Percentiles rank a stretch among this genome's conserved stretches.
Evolutionary conservation across 2,888 invertebrate genomes (phyloP).

Genomic region (Trissoscelio sp.): DNA sequence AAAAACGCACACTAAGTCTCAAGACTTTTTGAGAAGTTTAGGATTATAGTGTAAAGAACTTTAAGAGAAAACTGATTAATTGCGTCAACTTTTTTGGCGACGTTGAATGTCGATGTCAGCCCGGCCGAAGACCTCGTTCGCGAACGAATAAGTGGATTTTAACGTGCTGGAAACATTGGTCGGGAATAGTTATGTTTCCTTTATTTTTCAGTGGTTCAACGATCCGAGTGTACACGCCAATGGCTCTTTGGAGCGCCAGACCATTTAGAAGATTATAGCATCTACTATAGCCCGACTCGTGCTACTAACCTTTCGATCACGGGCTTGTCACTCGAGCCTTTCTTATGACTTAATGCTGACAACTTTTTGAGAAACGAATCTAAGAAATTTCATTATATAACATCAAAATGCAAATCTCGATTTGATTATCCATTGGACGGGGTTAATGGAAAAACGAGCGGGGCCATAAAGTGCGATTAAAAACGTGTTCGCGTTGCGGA

Average conservation of each 20-base stretch:
- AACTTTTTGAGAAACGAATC: constrained; percentile 3
- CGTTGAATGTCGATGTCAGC: not conserved
- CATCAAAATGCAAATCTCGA: too few species aligned
- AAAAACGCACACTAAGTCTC: too few species aligned
- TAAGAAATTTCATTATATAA: too few species aligned
- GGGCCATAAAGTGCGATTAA: not conserved
- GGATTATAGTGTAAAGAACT: constrained; percentile 25
- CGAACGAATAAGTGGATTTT: constrained; percentile 47
- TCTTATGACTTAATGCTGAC: constrained; percentile 21
- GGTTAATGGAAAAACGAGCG: not conserved
- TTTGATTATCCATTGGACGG: too few species aligned
- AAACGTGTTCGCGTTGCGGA: not conserved
- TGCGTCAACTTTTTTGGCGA: constrained; percentile 34
- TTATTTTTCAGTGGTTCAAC: constrained; percentile 56
- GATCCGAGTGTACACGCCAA: constrained; percentile 49
- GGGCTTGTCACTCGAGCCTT: constrained; percentile 43
- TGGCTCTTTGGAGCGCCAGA: constrained; percentile 36
- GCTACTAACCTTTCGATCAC: constrained; percentile 59
- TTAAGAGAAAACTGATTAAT: constrained; percentile 43
- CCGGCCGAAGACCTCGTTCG: constrained; percentile 17
- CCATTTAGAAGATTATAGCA: constrained; percentile 64
- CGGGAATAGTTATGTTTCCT: constrained; percentile 31
- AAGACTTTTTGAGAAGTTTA: too few species aligned
- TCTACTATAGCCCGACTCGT: constrained; percentile 45
- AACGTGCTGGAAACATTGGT: constrained; percentile 37